Evolutionary conservation across 2,888 invertebrate species (phyloP), one percentile per base, ranked within the genome.

Genomic region (Coleophora flavipennella): DNA sequence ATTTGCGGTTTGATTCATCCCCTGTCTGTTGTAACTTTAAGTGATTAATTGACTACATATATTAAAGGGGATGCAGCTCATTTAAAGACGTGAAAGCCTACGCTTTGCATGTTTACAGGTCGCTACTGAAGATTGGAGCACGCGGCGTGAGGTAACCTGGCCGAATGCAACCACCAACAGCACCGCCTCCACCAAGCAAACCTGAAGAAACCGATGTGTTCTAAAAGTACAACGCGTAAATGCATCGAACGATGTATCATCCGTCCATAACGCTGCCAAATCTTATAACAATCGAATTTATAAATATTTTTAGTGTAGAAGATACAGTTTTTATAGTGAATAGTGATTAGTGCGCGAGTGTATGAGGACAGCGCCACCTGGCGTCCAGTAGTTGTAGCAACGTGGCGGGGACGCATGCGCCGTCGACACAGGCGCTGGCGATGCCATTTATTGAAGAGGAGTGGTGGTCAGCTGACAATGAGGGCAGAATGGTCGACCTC

Each of bases 361-460:
- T 59, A 60, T 55, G 33, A 36, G 48, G 50, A 54, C 50, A 65
- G 62, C 76, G 80, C 79, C 74, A 63, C 55, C 75, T 72, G 71
- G 77, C 75, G 77, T 66, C 47, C 41, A 45, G 48, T 61, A 20
- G 38, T 28, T 67, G 78, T 69, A 74, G 67, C 78, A 87, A 75
- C 70, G 87, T 88, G 88, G 88, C 88, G 88, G 88, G 87, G 81
- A 77, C 88, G 70, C 85, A 87, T 85, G 87, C 87, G 78, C 84
- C 86, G 85, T 76, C 85, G 77, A 87, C 80, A 72, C 85, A 86
- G 85, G 86, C 88, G 79, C 83, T 90, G 90, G 91, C 92, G 88
- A 95, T 95, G 95, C 95, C 95, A 88, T 96, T 95, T 89, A 95
- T 96, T 86, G 95, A 96, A 88, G 95, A 96, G 89, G 95, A 96